Percentiles rank a stretch among this genome's conserved stretches.
These are phyloP conservation scores for Parascotia fuliginaria DNA, from an alignment of 2,888 invertebrate species.

Conservation along the genomic window DNA sequence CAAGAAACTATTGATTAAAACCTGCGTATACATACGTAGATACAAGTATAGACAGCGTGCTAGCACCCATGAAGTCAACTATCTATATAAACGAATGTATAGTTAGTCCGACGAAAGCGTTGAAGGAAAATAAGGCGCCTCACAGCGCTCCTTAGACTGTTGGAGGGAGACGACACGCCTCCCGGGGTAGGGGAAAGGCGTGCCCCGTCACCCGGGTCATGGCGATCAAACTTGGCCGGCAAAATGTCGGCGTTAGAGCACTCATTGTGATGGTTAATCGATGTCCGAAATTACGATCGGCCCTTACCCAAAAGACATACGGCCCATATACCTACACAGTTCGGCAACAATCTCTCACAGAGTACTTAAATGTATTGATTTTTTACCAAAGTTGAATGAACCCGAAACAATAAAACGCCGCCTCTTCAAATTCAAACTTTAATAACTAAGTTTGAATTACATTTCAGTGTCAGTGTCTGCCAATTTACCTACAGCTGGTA, in stretches of 20 bases:
- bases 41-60: constrained; percentile 1
- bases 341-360: too few species aligned
- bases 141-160: constrained; percentile 56
- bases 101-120: constrained; percentile 50
- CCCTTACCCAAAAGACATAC: background rate
- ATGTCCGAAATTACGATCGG: constrained; percentile 33
- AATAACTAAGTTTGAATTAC: too few species aligned
- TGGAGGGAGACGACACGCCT: constrained; percentile 66
- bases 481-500: too few species aligned
- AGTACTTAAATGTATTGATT: background rate
- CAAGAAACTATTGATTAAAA: constrained; percentile 36
- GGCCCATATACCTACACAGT: too few species aligned
- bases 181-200: constrained; percentile 52
- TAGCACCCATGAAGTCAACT: constrained; percentile 17
- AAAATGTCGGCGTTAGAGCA: constrained; percentile 65
- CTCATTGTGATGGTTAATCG: constrained; percentile 56
- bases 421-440: too few species aligned
- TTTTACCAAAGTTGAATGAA: too few species aligned
- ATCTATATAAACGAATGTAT: constrained; percentile 37
- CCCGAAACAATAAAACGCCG: too few species aligned
- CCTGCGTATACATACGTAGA: background rate
- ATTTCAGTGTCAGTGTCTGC: too few species aligned
- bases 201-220: constrained; percentile 61
- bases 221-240: constrained; percentile 57
- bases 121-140: constrained; percentile 66